Conservation (phyloP, 2,797 vertebrate species). For the Karalla daura region DNA sequence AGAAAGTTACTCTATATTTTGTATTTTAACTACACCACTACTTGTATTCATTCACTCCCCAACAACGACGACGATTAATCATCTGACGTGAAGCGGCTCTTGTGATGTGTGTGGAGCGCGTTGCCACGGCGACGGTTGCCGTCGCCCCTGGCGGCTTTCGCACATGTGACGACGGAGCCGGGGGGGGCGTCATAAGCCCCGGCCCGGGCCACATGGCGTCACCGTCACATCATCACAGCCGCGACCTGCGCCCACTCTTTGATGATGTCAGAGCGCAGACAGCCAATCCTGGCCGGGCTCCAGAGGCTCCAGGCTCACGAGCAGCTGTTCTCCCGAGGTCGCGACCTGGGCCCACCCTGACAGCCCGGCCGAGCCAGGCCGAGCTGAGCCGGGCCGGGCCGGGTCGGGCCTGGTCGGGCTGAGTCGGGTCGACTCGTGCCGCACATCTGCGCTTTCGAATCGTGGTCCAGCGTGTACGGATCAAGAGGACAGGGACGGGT, state of each 20-base stretch:
- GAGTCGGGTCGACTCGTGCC: neutral
- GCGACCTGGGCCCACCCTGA: slow-evolving; percentile 30
- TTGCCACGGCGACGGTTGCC: slow-evolving; percentile 33
- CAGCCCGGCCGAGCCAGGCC: slow-evolving; percentile 7
- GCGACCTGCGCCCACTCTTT: slow-evolving; percentile 50
- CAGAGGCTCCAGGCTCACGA: slow-evolving; percentile 33
- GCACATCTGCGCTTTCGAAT: slow-evolving; percentile 8
- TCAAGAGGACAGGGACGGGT: slow-evolving; percentile 39
- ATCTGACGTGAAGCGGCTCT: no score
- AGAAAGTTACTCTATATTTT: no score
- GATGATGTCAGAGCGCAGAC: slow-evolving; percentile 57
- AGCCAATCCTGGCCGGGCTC: slow-evolving; percentile 54
- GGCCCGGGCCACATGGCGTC: slow-evolving; percentile 36
- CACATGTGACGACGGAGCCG: slow-evolving; percentile 60
- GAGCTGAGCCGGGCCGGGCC: no score
- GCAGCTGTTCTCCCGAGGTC: slow-evolving; percentile 52
- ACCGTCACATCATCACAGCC: slow-evolving; percentile 55
- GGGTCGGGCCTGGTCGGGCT: no score
- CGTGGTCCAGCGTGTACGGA: slow-evolving; percentile 22
- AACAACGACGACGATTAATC: no score
- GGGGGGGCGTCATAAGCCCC: slow-evolving; percentile 54
- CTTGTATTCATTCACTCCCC: no score
- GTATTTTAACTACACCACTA: no score
- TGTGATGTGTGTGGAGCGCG: neutral
- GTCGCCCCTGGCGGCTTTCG: slow-evolving; percentile 41